phyloP scores from a whole-genome alignment of 2,113 vertebrate species.

The Cryptoleucopteryx plumbea region DNA sequence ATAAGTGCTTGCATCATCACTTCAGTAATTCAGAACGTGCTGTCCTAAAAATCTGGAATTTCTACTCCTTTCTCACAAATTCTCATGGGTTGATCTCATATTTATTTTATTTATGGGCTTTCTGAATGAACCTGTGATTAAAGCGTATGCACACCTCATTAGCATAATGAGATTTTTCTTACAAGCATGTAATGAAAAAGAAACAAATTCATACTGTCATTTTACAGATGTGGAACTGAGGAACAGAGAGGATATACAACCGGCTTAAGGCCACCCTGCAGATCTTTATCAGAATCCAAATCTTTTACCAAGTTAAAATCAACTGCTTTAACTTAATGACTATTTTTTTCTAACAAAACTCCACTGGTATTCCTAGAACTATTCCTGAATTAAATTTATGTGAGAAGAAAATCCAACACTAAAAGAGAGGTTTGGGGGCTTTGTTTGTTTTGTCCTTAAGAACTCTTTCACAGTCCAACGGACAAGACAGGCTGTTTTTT shows the following conservation, averaged over 20 bases:
- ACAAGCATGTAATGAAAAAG: background rate
- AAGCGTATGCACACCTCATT: constrained; percentile 12
- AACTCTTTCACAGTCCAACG: background rate
- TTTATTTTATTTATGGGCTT: constrained; percentile 24
- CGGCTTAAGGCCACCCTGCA: background rate
- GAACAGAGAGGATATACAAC: background rate
- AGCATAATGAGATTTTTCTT: constrained; percentile 51
- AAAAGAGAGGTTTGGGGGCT: background rate
- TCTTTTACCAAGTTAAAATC: background rate
- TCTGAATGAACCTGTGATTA: constrained; percentile 51
- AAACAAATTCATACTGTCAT: background rate
- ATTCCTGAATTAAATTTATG: background rate
- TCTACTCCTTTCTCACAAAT: background rate
- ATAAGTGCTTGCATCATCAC: constrained; percentile 21
- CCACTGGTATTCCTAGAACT: background rate
- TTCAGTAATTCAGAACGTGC: background rate
- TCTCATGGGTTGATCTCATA: background rate
- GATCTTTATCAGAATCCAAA: background rate
- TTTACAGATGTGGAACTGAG: constrained; percentile 27
- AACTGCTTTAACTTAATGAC: background rate
- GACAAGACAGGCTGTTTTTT: background rate
- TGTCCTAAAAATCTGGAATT: constrained; percentile 20
- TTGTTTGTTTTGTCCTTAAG: background rate
- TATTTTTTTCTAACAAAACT: background rate
- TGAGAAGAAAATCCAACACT: background rate